phyloP scores from a whole-genome alignment of 2,113 vertebrate genomes.

The Aleadryas rufinucha region DNA sequence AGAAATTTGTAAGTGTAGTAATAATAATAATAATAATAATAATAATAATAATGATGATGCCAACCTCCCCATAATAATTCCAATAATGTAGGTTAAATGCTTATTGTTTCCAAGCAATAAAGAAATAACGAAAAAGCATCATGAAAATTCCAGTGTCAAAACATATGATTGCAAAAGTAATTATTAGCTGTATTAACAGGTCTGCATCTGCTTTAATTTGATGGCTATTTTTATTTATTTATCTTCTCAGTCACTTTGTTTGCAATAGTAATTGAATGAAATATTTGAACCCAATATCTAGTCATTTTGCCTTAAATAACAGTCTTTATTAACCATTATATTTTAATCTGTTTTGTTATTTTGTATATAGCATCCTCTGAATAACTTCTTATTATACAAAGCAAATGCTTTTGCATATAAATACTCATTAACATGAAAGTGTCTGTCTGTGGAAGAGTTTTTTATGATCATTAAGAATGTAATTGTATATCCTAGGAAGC shows the following conservation, averaged over 20 bases:
- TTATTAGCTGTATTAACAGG: background rate
- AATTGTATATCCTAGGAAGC: background rate
- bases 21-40: background rate
- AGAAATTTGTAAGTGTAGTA: background rate
- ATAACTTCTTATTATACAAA: background rate
- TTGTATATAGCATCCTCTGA: background rate
- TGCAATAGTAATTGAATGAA: background rate
- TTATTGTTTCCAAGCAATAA: background rate
- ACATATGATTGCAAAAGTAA: background rate
- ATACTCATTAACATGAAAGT: background rate
- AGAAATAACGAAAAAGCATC: background rate
- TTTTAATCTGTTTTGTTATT: background rate
- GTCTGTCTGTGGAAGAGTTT: background rate
- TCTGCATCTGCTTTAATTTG: background rate
- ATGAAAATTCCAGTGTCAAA: background rate
- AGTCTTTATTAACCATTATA: background rate
- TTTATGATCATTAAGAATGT: fast-evolving
- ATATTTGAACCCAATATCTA: background rate
- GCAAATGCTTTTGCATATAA: background rate
- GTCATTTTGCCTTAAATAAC: background rate
- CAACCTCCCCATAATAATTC: fast-evolving
- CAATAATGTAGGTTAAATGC: background rate
- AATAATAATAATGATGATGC: background rate
- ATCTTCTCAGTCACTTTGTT: background rate
- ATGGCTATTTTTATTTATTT: background rate